These are phyloP conservation scores for Cephus sareptanus DNA, from an alignment of 2,888 invertebrate genomes.

Conservation along the genomic window DNA sequence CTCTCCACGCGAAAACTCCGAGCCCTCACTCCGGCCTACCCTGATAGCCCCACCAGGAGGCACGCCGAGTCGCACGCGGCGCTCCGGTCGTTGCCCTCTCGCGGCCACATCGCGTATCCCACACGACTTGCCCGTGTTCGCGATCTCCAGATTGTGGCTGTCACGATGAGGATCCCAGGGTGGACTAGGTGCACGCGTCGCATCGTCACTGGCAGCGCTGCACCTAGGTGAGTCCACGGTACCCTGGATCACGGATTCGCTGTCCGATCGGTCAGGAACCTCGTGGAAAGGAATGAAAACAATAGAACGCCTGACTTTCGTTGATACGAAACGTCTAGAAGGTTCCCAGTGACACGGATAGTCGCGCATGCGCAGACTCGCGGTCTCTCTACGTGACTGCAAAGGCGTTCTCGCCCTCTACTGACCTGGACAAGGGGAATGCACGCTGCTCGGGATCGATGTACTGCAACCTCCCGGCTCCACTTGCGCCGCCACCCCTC, in stretches of 20 bases:
- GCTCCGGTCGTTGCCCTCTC: slow-evolving; percentile 64
- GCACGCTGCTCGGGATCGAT: slow-evolving; percentile 59
- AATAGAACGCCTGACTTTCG: not conserved
- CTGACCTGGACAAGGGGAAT: slow-evolving; percentile 29
- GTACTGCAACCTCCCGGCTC: slow-evolving; percentile 41
- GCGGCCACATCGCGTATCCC: slow-evolving; percentile 44
- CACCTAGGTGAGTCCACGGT: not conserved
- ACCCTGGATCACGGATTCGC: not conserved
- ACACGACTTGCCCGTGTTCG: slow-evolving; percentile 35
- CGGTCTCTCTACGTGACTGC: slow-evolving; percentile 20
- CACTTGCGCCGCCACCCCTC: slow-evolving; percentile 35
- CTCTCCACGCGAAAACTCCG: not conserved
- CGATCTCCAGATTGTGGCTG: slow-evolving; percentile 32
- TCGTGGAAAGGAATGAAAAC: not conserved
- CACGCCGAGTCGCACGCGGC: slow-evolving; percentile 46
- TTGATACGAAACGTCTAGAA: not conserved
- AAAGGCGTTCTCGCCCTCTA: slow-evolving; percentile 50
- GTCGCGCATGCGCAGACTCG: slow-evolving; percentile 20
- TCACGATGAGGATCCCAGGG: slow-evolving; percentile 35
- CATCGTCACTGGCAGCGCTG: not conserved
- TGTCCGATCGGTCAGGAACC: not conserved
- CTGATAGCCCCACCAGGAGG: slow-evolving; percentile 1
- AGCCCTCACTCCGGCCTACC: slow-evolving; percentile 1
- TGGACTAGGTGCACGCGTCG: slow-evolving; percentile 12
- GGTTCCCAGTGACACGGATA: slow-evolving; percentile 8